These are phyloP conservation scores for Pantherophis alleghaniensis DNA, from an alignment of 2,797 vertebrate genomes.

Conservation along the genomic window DNA sequence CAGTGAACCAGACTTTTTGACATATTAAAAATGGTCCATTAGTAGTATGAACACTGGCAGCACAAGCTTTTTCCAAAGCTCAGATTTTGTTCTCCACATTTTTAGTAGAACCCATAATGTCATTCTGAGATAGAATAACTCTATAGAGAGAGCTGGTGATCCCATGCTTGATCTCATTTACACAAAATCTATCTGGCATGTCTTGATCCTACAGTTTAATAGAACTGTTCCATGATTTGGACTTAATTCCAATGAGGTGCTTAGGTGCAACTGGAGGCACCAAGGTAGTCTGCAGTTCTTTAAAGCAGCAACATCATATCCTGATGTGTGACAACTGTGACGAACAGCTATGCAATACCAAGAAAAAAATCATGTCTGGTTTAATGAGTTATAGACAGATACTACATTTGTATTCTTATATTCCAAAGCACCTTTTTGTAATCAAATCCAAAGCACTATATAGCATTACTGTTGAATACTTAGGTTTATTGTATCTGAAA, in stretches of 20 bases:
- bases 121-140: not conserved
- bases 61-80: not conserved
- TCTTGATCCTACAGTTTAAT: not conserved
- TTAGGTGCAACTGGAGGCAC: not conserved
- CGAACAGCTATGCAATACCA: not conserved
- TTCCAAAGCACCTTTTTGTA: not conserved
- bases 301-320: not conserved
- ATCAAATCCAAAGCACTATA: not conserved
- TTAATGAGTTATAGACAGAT: not conserved
- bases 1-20: not conserved
- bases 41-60: not conserved
- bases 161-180: not conserved
- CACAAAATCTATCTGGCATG: not conserved
- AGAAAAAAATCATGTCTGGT: not conserved
- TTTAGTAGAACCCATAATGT: not conserved
- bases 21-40: not conserved
- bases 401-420: not conserved
- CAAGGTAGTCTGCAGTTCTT: not conserved
- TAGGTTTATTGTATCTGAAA: not conserved
- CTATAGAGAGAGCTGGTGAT: not conserved
- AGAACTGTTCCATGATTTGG: not conserved
- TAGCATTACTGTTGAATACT: not conserved
- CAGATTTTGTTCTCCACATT: not conserved
- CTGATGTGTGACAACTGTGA: not conserved
- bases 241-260: not conserved